Base-by-base conservation (phyloP, 2,797 vertebrate genomes). In the Crossoptilon crossoptilon region DNA sequence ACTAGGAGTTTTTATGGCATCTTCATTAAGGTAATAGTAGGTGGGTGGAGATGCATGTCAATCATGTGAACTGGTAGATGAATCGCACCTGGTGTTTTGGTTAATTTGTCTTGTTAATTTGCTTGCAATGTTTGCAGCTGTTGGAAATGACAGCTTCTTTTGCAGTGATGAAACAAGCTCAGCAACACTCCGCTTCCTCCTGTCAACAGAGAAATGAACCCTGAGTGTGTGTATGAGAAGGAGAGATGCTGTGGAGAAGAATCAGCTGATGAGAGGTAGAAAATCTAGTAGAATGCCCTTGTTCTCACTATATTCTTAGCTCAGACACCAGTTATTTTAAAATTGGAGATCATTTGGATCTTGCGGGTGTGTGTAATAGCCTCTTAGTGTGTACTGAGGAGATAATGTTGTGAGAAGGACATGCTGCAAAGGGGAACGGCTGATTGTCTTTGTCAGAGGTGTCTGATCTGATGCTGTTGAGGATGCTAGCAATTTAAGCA, bases 351-450 rank as follows among this genome's bases (percentile, higher is more conserved):
- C 64, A 33, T 11, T 53, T 78, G 68, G 71, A 48, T 58, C 81
- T 37, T 14, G 2, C 58, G 51, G 84, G 77, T 24, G 26, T 8
- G 15, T 51, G 93, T 92, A 91, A 73, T 58, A 46, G 46, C 74
- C 46, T 71, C 87, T 73, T 95, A 91, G 92, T 6, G 0, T 33
- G 8, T 55, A 67, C 21, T 35, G 48, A 76, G 83, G 83, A 90
- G 89, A 71, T 78, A 93, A 83, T 94, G 69, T 78, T 94, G 84
- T 70, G 88, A 93, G 64, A 79, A 90, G 70, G 93, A 27, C 51
- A 21, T 13, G 0, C 19, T 84, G 1, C 43, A 35, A 37, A 29
- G 43, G 41, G 21, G 31, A 29, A 21, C n/a, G 53, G 16, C 71
- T 27, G 48, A n/a, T 27, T 27, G 60, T 29, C 62, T 67, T 84